Conservation (phyloP, 30 jellyfish, hydroid and myxozoan genomes). For the Pelagia noctiluca region DNA sequence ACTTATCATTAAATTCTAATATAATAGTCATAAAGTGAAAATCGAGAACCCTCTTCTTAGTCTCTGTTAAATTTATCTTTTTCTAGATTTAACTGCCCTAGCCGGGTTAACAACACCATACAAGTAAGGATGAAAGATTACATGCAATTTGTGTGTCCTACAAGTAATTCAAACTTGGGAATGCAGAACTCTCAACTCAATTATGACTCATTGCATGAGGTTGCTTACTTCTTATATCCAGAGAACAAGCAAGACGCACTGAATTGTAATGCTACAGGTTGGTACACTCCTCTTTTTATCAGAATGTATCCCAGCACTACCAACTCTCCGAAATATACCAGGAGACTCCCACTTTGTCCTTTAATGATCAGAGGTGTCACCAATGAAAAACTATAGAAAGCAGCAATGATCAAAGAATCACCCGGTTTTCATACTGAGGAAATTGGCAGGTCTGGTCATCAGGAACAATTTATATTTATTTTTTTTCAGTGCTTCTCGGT, state of each 20-base stretch:
- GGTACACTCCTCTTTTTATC: background rate
- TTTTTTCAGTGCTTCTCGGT: too few species aligned
- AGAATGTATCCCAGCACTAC: background rate
- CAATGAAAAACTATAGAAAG: too few species aligned
- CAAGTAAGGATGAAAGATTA: conserved; percentile 45
- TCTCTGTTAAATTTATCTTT: background rate
- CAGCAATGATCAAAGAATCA: background rate
- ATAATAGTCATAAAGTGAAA: background rate
- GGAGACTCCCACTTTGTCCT: background rate
- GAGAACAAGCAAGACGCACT: background rate
- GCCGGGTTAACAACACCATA: conserved; percentile 50
- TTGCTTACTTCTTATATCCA: background rate
- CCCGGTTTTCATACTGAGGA: background rate
- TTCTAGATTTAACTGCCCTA: conserved; percentile 62
- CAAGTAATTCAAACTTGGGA: conserved; percentile 25
- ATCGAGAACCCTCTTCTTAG: background rate
- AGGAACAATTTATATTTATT: too few species aligned
- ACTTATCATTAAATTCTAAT: too few species aligned
- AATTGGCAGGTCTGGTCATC: background rate
- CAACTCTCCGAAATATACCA: background rate
- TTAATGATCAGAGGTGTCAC: too few species aligned
- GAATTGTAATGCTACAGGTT: conserved; percentile 38
- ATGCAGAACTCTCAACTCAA: background rate
- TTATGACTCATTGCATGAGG: background rate
- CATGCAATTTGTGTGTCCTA: conserved; percentile 63